Evolutionary conservation across 2,888 invertebrate species (phyloP), one percentile per base, ranked within the genome.

Genomic region (Leucoma salicis): DNA sequence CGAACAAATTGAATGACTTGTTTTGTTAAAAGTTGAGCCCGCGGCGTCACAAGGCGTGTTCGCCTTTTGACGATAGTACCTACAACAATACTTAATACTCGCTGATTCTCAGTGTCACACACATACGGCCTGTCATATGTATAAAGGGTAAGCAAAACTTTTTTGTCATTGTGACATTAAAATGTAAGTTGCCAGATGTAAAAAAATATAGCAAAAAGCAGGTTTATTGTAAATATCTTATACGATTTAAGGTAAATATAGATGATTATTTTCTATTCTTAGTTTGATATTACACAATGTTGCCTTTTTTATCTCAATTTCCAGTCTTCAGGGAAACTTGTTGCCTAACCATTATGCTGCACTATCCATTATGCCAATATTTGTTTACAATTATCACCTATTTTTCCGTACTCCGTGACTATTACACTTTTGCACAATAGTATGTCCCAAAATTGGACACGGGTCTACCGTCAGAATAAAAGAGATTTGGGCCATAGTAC

Each of bases 1-100:
- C 70, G 70, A 78, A 78, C 82, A 78, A 86, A 88, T 87, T 81
- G 88, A 75, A 74, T 61, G 63, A 66, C 64, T 72, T 78, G 73
- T 75, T 73, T 74, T 74, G 71, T 67, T 57, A 65, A 71, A 71
- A 63, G 63, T 67, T 70, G 63, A 78, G 84, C 85, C 82, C 63
- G 68, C 65, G 77, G 87, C 80, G 66, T 71, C 65, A 63, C 57
- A 58, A 60, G 61, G 59, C 57, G 74, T 66, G 78, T 71, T 71
- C 72, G 84, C 72, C 86, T 81, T 86, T 83, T 87, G 78, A 72
- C 5, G 12, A 66, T 63, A 61, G 64, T 63, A 15, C 58, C 49
- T 58, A 57, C 55, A 53, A 75, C 76, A 78, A 80, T 75, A 58
- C 56, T 49, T 73, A 78, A 75, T 68, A 50, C 70, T 56, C n/a